Base-by-base conservation (phyloP, 2,888 invertebrate genomes). In the Drosophila lutescens region DNA sequence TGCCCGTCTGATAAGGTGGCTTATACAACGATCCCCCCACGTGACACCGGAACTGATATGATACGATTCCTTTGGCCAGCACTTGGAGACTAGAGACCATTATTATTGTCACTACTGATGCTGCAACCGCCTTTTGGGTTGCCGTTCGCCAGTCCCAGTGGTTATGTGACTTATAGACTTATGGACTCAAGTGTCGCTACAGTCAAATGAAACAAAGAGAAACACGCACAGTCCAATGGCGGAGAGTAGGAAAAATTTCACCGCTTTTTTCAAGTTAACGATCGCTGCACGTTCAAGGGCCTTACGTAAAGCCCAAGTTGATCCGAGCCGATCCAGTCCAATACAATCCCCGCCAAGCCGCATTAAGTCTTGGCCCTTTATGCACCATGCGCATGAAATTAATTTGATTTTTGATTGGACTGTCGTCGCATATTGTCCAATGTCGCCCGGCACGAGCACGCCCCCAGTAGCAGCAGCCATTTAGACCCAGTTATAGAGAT, bases 201-300 rank as follows among this genome's bases (percentile, higher is more conserved):
- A 67, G 58, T 60, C 62, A 72, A 80, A 80, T 76, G 74, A 77
- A 70, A 75, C 68, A 69, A 71, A 58, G 41, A 41, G 34, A 15
- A 34, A 50, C 30, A 47, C 47, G n/a, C 44, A 44, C 44, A 13
- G 23, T 13, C 6, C n/a, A n/a, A 38, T 6, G 38, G 32, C 62
- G 66, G 44, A 79, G 70, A 78, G 74, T 74, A 78, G 67, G 76
- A 68, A 83, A 82, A 84, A 81, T 83, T 82, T 82, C 84, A 83
- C 84, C 79, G 79, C 72, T 61, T 53, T 58, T 53, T 70, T 38
- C 8, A 80, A 72, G 72, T 79, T 82, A 74, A 82, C 79, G 82
- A 85, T 67, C 86, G 73, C 79, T 85, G 82, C 82, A 81, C 85
- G 82, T 81, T 82, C 78, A 82, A 82, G 82, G 85, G 85, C 82